Percentiles rank a stretch among this genome's conserved stretches.
Evolutionary conservation across 37 sponge, comb jelly and placozoan species (phyloP).

Genomic region (Chondrilla cf. caribensis): DNA sequence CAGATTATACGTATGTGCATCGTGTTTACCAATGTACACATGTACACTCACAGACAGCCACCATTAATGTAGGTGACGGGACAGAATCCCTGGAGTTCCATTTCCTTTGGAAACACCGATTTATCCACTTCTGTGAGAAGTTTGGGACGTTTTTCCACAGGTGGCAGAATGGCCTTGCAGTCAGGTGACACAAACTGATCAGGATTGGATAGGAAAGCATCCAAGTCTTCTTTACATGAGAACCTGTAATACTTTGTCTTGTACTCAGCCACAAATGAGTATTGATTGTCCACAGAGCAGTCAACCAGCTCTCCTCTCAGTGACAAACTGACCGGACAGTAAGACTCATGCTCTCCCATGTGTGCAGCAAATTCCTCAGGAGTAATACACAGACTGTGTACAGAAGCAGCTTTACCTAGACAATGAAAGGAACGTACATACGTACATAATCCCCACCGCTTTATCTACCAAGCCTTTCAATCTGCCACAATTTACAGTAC

Average conservation of each 20-base stretch:
- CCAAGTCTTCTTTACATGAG: conserved; percentile 47
- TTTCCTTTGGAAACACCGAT: conserved; percentile 80
- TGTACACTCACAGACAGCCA: conserved; percentile 49
- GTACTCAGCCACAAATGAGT: conserved; percentile 81
- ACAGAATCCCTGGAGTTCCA: conserved; percentile 86
- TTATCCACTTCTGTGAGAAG: conserved; percentile 65
- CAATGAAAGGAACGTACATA: too few relatives aligned
- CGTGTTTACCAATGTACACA: too few relatives aligned
- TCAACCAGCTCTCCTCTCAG: conserved; percentile 72
- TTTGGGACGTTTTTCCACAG: conserved; percentile 44
- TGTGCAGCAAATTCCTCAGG: conserved; percentile 63
- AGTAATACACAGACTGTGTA: conserved; percentile 83
- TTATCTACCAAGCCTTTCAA: too few relatives aligned
- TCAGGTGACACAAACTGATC: conserved; percentile 61
- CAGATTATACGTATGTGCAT: too few relatives aligned
- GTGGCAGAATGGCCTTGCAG: conserved; percentile 59
- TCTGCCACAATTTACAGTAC: too few relatives aligned
- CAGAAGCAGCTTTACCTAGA: conserved; percentile 82
- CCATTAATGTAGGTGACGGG: conserved; percentile 92
- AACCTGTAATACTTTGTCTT: conserved; percentile 76
- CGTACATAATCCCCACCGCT: too few relatives aligned
- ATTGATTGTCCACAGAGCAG: conserved; percentile 53
- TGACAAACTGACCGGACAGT: conserved; percentile 91
- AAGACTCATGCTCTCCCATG: conserved; percentile 79
- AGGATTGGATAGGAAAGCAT: conserved; percentile 65